Conservation (phyloP, 2,888 invertebrate genomes). For the Chydorus sphaericus region DNA sequence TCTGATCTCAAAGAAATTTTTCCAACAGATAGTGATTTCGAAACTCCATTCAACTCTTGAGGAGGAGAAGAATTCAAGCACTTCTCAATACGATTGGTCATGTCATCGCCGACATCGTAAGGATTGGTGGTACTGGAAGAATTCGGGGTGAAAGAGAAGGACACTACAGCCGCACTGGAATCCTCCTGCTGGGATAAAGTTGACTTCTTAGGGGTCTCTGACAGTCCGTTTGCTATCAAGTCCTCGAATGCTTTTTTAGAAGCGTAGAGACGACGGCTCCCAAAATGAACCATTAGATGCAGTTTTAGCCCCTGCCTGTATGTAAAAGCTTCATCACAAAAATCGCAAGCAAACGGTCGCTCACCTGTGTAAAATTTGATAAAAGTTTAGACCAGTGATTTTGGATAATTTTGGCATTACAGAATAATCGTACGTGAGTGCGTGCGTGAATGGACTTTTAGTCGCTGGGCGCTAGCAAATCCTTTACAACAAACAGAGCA, state of each 20-base stretch:
- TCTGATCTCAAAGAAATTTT: no score
- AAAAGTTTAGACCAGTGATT: background rate
- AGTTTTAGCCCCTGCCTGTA: slow-evolving; percentile 81
- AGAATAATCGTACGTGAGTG: no score
- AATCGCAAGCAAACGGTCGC: slow-evolving; percentile 79
- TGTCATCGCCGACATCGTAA: no score
- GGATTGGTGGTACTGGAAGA: no score
- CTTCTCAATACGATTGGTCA: no score
- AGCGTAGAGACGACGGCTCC: slow-evolving; percentile 81
- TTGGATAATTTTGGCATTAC: no score
- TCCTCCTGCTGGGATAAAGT: background rate
- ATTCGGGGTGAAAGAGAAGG: background rate
- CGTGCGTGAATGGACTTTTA: slow-evolving; percentile 79
- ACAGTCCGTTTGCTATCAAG: slow-evolving; percentile 61
- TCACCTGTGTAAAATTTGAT: no score
- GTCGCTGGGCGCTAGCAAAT: slow-evolving; percentile 79
- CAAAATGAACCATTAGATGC: slow-evolving; percentile 78
- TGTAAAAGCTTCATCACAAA: slow-evolving; percentile 77
- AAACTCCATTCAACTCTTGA: no score
- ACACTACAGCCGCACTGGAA: no score
- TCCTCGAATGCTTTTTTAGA: slow-evolving; percentile 82
- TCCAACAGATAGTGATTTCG: no score
- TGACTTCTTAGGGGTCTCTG: no score
- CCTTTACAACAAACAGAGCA: slow-evolving; percentile 73
- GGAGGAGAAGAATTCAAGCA: no score